These are phyloP conservation scores for Pinctada fucata DNA, from an alignment of 2,888 invertebrate species.

Conservation along the genomic window DNA sequence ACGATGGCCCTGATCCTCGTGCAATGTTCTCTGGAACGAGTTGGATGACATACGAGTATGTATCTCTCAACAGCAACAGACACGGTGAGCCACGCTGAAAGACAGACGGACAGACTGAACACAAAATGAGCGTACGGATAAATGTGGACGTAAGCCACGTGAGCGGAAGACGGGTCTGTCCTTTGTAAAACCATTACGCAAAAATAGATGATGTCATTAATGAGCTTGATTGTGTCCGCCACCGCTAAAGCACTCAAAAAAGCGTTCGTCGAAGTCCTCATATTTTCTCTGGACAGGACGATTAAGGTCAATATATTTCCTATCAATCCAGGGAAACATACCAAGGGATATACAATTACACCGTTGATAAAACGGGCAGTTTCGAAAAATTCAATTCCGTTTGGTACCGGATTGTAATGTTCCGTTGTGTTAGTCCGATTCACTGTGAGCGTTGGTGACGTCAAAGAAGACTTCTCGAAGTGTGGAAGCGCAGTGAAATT, in stretches of 20 bases:
- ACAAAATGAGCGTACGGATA: conserved; percentile 74
- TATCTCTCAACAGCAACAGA: conserved; percentile 73
- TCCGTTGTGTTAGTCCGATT: no score
- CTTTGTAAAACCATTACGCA: conserved; percentile 62
- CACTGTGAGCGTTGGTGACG: no score
- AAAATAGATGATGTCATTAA: conserved; percentile 71
- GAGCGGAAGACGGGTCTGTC: conserved; percentile 49
- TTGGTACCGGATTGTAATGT: no score
- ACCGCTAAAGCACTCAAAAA: conserved; percentile 71
- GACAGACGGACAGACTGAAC: conserved; percentile 68
- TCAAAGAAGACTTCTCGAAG: no score
- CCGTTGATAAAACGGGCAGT: conserved; percentile 69
- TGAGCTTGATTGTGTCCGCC: conserved; percentile 69
- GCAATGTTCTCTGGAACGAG: conserved; percentile 59
- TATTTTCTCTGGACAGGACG: conserved; percentile 64
- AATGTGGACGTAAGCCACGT: conserved; percentile 58
- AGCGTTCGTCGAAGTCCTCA: conserved; percentile 71
- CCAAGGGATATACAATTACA: conserved; percentile 67
- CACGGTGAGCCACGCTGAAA: conserved; percentile 73
- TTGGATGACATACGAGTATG: conserved; percentile 71
- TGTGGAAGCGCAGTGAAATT: no score
- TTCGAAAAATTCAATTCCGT: conserved; percentile 64
- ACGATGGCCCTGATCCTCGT: conserved; percentile 62
- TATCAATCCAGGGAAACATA: conserved; percentile 67
- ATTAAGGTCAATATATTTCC: conserved; percentile 68